A percentile compares a stretch with the other conserved stretches of the same genome.
Evolutionary conservation across 2,888 invertebrate genomes (phyloP).

Genomic region (Epiblema foenella): DNA sequence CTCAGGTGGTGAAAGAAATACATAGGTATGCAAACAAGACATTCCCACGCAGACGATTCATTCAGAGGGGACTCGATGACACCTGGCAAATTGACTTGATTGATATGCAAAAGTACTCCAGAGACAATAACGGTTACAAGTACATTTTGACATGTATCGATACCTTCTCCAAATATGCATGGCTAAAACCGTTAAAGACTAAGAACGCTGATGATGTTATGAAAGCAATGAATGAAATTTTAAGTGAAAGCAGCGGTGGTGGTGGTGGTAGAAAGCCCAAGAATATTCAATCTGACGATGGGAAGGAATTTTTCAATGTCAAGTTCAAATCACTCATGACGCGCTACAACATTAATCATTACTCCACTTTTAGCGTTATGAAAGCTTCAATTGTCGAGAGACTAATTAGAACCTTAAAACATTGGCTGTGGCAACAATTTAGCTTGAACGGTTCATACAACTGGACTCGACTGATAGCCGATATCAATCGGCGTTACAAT

Average conservation of each 20-base stretch:
- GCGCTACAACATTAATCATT: constrained; percentile 11
- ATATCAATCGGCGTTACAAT: neutral
- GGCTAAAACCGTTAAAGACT: constrained; percentile 9
- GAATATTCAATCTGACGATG: constrained; percentile 27
- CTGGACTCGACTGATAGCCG: neutral
- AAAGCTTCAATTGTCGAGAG: constrained; percentile 17
- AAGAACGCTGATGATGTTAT: constrained; percentile 21
- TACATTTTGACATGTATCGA: constrained; percentile 30
- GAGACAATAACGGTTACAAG: constrained; percentile 3
- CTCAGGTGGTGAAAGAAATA: constrained; percentile 25
- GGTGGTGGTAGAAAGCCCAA: constrained; percentile 5
- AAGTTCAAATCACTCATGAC: constrained; percentile 10
- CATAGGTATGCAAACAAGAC: constrained; percentile 23
- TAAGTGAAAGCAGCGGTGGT: too few relatives aligned
- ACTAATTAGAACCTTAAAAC: constrained; percentile 7
- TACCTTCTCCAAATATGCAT: constrained; percentile 26
- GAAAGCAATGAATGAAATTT: constrained; percentile 8
- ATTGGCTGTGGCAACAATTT: constrained; percentile 6
- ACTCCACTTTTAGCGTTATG: constrained; percentile 26
- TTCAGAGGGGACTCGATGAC: constrained; percentile 17
- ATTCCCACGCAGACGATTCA: constrained; percentile 20
- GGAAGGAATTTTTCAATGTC: constrained; percentile 20
- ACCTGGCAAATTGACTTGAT: constrained; percentile 29
- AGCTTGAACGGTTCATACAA: constrained; percentile 10
- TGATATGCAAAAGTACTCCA: constrained; percentile 23